Conservation (phyloP, 2,888 invertebrate genomes). For the Nomada fabriciana region DNA sequence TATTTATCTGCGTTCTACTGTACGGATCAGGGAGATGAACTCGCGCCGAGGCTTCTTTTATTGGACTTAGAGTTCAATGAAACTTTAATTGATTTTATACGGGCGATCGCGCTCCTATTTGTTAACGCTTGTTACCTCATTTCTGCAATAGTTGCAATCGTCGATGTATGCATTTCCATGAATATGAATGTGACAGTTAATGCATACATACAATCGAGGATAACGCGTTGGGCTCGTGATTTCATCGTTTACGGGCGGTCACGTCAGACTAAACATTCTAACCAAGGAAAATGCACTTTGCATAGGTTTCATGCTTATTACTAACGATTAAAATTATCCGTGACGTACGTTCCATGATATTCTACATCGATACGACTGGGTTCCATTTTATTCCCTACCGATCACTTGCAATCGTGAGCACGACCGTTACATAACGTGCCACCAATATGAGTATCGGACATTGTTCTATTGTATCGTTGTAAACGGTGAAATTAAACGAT, state of each 20-base stretch:
- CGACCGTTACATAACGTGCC: constrained; percentile 1
- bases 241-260: constrained; percentile 17
- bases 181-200: background rate
- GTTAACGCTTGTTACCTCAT: background rate
- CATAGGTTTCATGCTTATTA: constrained; percentile 35
- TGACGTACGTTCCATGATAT: constrained; percentile 46
- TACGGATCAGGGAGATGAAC: background rate
- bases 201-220: background rate
- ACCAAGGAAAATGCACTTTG: constrained; percentile 31
- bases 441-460: background rate
- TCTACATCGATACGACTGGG: constrained; percentile 17
- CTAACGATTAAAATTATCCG: constrained; percentile 52
- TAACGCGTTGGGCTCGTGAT: constrained; percentile 12
- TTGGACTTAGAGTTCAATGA: constrained; percentile 32
- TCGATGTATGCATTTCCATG: background rate
- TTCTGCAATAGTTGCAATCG: background rate
- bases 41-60: constrained; percentile 16
- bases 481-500: constrained; percentile 10
- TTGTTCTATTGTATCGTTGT: constrained; percentile 23
- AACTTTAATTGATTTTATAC: constrained; percentile 34
- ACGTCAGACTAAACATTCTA: constrained; percentile 11
- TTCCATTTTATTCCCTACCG: constrained; percentile 14
- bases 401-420: background rate
- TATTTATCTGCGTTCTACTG: constrained; percentile 14
- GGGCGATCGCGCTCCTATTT: background rate